These are phyloP conservation scores for Malurus leucopterus DNA, from an alignment of 2,797 vertebrate genomes.

Conservation along the genomic window DNA sequence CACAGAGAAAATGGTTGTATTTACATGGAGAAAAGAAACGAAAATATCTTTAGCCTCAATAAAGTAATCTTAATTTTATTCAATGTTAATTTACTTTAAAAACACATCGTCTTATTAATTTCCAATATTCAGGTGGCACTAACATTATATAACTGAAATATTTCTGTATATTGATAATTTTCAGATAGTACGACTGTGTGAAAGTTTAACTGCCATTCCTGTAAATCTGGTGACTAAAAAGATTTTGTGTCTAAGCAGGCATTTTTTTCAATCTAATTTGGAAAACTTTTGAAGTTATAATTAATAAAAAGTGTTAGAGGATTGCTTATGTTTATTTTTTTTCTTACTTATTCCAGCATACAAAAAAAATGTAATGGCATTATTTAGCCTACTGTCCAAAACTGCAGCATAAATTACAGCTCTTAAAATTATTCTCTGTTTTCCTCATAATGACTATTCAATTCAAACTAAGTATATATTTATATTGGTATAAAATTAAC, in stretches of 20 bases:
- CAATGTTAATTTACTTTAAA: neutral
- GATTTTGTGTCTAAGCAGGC: neutral
- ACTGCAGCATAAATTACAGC: neutral
- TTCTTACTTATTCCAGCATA: neutral
- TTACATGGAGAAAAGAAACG: neutral
- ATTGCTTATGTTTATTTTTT: accelerated
- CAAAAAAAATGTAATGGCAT: neutral
- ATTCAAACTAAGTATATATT: neutral
- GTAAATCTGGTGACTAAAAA: neutral
- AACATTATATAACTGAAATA: neutral
- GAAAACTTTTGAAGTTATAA: neutral
- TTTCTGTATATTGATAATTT: neutral
- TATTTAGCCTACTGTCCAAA: neutral
- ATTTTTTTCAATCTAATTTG: neutral
- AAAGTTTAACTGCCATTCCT: neutral
- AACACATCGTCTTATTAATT: neutral
- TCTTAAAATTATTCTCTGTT: neutral
- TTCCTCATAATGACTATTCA: neutral
- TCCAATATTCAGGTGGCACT: neutral
- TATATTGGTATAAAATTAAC: neutral
- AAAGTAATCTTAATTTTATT: neutral
- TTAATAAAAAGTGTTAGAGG: neutral
- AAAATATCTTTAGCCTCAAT: neutral
- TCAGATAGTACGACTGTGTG: neutral
- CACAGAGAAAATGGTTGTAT: neutral